Evolutionary conservation across 2,113 vertebrate genomes (phyloP), one percentile per base, ranked within the genome.

Genomic region (Arvicanthis niloticus): DNA sequence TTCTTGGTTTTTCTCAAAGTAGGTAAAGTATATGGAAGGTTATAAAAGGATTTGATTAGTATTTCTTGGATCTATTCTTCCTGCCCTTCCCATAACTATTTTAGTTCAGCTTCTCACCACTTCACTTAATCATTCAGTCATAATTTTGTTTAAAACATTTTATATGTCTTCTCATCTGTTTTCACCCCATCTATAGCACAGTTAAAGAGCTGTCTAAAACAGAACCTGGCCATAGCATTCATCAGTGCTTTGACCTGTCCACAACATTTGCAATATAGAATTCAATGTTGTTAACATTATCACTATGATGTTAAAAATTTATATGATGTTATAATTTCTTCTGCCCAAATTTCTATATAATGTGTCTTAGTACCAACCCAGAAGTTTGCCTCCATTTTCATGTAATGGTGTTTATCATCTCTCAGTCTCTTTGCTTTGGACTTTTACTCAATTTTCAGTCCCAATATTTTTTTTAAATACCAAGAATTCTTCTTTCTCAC

Each of bases 141-240:
- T 91, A 48, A 70, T 72, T 91, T 95, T 80, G 42, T 91, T 24
- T 62, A 80, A 80, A 48, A 58, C 85, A 68, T 72, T 86, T 95
- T 87, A 48, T 40, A 2, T 68, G 8, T 51, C 6, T 85, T 72
- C 40, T 91, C 62, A 56, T 65, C 51, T 40, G 10, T 68, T 91
- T 88, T 72, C 60, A 80, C 62, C 76, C 29, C 26, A 40, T 60
- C 26, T 68, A 60, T 17, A 72, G 0, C n/a, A 60, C 7, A 80
- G 4, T 26, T 86, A 88, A 80, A 87, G 6, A n/a, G 45, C 53
- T 87, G 19, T 87, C 3, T 58, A 53, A 91, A 91, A 31, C 40
- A 67, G 29, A 76, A 87, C 51, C 51, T 72, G 24, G n/a, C 22
- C 24, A 53, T 81, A 37, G 34, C 37, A 51, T 48, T 31, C 45